Evolutionary conservation across 1,140 invertebrate species (phyloP), one percentile per base, ranked within the genome.

Genomic region (Potamilus streckersoni): DNA sequence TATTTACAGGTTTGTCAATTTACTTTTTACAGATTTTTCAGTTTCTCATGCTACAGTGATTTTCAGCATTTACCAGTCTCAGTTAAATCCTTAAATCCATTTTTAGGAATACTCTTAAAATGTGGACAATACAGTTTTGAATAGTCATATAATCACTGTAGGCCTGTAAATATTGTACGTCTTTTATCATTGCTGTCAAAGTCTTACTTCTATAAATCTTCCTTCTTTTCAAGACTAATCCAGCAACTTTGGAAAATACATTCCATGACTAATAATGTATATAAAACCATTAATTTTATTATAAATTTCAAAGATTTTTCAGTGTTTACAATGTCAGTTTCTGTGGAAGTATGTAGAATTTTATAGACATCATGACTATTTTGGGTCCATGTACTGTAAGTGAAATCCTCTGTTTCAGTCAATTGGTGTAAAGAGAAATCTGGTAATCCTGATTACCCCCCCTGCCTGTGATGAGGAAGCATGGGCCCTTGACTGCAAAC

Each of bases 361-460:
- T 62, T 31, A n/a, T 19, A n/a, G 19, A 23, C 6, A 14, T 62
- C 19, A 23, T 2, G 60, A n/a, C 19, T 62, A 8, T 12, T 23
- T n/a, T n/a, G 60, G 3, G 27, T 31, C 16, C 6, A 20, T 20
- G 15, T 17, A 23, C n/a, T 38, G 56, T 56, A 66, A 20, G 5
- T 57, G 17, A 58, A n/a, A 62, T 57, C 60, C 58, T 76, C 59
- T 76, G 59, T 74, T 82, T 31, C 74, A 89, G 87, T 71, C 64
- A 38, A 79, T 82, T 38, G 89, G 89, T 23, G 69, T 90, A 17
- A 71, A 62, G 23, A 83, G 83, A 79, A 78, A 90, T 13, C 84
- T 84, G 68, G 84, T 90, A 49, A 83, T 90, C 63, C 60, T 90
- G 16, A 88, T 90, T 61, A 71, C 87, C 19, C 89, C 88, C 31